phyloP scores from a whole-genome alignment of 1,140 invertebrate genomes.

The Drosophila pandora region DNA sequence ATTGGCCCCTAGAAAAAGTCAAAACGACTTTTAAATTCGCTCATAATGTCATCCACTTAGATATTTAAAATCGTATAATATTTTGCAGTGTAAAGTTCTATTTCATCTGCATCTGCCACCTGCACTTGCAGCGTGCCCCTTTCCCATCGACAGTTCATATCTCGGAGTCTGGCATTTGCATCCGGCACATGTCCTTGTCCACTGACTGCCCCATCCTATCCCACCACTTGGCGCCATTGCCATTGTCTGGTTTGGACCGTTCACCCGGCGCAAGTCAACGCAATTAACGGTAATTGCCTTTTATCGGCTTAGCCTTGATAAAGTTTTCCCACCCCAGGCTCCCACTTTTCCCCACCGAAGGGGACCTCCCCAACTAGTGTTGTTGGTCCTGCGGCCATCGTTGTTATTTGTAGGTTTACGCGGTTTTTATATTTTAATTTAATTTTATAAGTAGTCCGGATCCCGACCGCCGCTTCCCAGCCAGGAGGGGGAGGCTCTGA shows the following conservation, averaged over 20 bases:
- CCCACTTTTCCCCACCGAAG: background rate
- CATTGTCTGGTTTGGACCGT: conserved; percentile 52
- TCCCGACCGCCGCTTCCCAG: too few species aligned
- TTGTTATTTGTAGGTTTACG: conserved; percentile 74
- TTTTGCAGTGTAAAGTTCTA: background rate
- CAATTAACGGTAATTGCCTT: conserved; percentile 82
- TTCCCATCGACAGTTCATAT: conserved; percentile 60
- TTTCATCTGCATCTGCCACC: conserved; percentile 35
- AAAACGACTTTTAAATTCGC: too few species aligned
- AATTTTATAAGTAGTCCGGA: conserved; percentile 72
- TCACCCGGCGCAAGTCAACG: conserved; percentile 66
- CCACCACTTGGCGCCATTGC: conserved; percentile 46
- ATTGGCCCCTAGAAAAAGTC: background rate
- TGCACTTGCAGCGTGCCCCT: conserved; percentile 23
- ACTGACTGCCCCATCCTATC: background rate
- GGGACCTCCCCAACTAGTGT: conserved; percentile 27
- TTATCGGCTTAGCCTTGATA: conserved; percentile 81
- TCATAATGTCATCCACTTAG: too few species aligned
- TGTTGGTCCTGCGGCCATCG: conserved; percentile 38
- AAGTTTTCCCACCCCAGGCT: conserved; percentile 53
- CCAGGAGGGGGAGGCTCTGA: background rate
- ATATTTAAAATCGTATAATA: background rate
- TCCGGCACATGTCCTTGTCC: conserved; percentile 57
- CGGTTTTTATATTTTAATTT: conserved; percentile 82
- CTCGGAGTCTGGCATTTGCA: conserved; percentile 66